These are phyloP conservation scores for Yponomeuta cagnagella DNA, from an alignment of 2,888 invertebrate genomes.

Conservation along the genomic window DNA sequence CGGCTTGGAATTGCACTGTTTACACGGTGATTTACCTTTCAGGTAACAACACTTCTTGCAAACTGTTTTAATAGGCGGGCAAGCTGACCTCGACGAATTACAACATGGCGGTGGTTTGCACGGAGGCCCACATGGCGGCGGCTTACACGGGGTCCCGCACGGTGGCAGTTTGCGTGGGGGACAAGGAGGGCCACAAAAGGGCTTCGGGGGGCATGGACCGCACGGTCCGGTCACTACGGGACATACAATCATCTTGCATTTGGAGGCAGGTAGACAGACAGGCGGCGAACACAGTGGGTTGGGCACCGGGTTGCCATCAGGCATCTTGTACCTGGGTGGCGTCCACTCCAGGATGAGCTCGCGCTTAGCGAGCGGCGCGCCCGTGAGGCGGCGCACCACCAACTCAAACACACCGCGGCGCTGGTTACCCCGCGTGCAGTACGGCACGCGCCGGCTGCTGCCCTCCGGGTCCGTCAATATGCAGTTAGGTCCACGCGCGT, in stretches of 20 bases:
- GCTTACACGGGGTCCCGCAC: not conserved
- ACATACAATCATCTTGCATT: not conserved
- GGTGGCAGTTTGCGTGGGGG: not conserved
- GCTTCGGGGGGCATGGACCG: constrained; percentile 8
- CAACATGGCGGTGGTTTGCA: not conserved
- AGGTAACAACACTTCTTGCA: not conserved
- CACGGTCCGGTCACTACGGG: not conserved
- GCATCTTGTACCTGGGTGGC: constrained; percentile 34
- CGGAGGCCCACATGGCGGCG: not conserved
- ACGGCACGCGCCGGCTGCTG: not conserved
- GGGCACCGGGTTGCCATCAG: not conserved
- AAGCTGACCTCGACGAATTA: not conserved
- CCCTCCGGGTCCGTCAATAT: not conserved
- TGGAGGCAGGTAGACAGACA: not conserved
- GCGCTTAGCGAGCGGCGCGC: constrained; percentile 60
- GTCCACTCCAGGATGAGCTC: constrained; percentile 68
- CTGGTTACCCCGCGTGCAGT: constrained; percentile 43
- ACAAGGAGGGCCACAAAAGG: constrained; percentile 6
- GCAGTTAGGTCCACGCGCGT: not conserved
- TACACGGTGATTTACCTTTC: constrained; percentile 2
- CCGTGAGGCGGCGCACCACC: constrained; percentile 54
- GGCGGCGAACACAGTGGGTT: not conserved
- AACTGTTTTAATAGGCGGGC: not conserved
- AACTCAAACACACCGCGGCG: constrained; percentile 65
- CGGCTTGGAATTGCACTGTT: not conserved